Base-by-base conservation (phyloP, 92 coral and sea anemone genomes). In the Siderastrea siderea region DNA sequence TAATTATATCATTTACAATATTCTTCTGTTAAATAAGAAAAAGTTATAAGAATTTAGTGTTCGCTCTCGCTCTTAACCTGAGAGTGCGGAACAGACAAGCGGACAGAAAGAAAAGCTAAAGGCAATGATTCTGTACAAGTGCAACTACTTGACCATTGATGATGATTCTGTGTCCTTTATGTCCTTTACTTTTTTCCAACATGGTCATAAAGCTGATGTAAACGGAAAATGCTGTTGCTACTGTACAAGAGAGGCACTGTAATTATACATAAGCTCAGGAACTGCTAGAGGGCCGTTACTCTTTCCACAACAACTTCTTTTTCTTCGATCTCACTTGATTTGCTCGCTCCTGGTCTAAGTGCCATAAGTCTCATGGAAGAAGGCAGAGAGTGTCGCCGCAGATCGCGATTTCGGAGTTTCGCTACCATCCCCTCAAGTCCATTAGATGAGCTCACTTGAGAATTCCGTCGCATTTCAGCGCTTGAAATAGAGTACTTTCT, bases 341-440 rank as follows among this genome's bases (percentile, higher is more conserved):
- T 84, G 65, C 79, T 59, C 55, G 19, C 59, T 68, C 44, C 38
- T 6, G 65, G 53, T 84, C 73, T 48, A 1, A 26, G 14, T 13
- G n/a, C 71, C 87, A 74, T 84, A 1, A 85, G 38, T 69, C 64
- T 85, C 70, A 85, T 77, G 26, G 89, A 76, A 1, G 89, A 58
- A 4, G 89, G 89, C 4, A 85, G 83, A n/a, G 89, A 85, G 63
- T 85, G 77, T 50, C 89, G 82, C 73, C 89, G 68, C 7, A 46
- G 16, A 19, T 77, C 89, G 1, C 88, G 88, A 7, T 13, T 71
- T 7, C 89, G 89, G 12, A 75, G 80, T 68, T 68, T 85, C n/a
- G 80, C 87, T 11, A 84, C 63, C 80, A 84, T 74, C 7, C 89
- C 89, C n/a, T 75, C 82, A 14, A 85, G 75, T 46, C 89, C 89